phyloP scores from a whole-genome alignment of 2,888 invertebrate species.

The Drosophila robusta region DNA sequence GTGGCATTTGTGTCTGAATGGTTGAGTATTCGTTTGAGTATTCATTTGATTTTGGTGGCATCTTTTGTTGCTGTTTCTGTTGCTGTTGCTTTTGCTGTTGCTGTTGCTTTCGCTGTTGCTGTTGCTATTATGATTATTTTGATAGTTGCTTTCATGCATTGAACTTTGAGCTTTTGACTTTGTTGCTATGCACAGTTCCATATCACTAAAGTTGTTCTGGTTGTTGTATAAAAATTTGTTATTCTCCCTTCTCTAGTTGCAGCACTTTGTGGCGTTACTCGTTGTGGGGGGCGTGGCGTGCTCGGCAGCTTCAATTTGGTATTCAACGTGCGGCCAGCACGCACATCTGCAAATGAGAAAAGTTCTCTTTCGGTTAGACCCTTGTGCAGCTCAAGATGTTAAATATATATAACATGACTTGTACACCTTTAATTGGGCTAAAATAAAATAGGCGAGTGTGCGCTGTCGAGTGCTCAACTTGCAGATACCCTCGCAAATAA shows the following conservation, averaged over 20 bases:
- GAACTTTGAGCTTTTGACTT: slow-evolving; percentile 76
- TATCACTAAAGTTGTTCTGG: slow-evolving; percentile 62
- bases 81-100: slow-evolving; percentile 31
- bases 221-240: slow-evolving; percentile 22
- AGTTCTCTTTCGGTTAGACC: slow-evolving; percentile 32
- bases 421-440: background rate
- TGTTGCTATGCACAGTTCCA: slow-evolving; percentile 77
- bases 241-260: slow-evolving; percentile 24
- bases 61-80: slow-evolving; percentile 69
- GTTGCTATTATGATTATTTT: slow-evolving; percentile 55
- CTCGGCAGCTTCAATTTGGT: slow-evolving; percentile 56
- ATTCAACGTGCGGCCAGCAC: slow-evolving; percentile 53
- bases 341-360: slow-evolving; percentile 73
- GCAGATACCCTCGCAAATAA: no score
- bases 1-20: slow-evolving; percentile 51
- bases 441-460: background rate
- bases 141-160: slow-evolving; percentile 73
- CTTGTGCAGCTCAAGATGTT: background rate
- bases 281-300: slow-evolving; percentile 70
- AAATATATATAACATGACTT: background rate
- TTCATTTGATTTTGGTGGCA: slow-evolving; percentile 74
- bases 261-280: slow-evolving; percentile 28
- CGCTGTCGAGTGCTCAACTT: no score
- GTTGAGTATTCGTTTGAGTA: slow-evolving; percentile 55
- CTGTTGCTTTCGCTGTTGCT: slow-evolving; percentile 15